Percentiles rank a stretch among this genome's conserved stretches.
Conservation (phyloP, 2,888 invertebrate species). For the Eilema griseolum region DNA sequence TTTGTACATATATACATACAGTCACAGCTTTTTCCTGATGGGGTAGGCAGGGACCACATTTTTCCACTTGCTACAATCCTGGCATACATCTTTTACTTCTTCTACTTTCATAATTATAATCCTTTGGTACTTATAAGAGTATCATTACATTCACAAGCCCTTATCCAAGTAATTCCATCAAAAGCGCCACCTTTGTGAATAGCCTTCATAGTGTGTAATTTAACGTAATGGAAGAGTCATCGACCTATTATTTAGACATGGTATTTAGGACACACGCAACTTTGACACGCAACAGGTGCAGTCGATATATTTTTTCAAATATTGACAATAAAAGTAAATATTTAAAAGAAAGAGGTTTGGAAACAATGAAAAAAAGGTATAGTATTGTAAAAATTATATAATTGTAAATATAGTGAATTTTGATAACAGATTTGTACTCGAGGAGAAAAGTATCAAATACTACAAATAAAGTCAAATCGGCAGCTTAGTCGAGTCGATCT, state of each 20-base stretch:
- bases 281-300: constrained; percentile 57
- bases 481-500: too few species aligned
- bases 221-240: constrained; percentile 44
- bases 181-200: constrained; percentile 36
- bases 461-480: too few species aligned
- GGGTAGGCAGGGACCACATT: too few species aligned
- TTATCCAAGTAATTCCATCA: constrained; percentile 32
- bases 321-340: not conserved
- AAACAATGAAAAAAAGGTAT: not conserved
- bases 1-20: too few species aligned
- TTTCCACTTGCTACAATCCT: too few species aligned
- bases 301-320: constrained; percentile 17
- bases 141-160: not conserved
- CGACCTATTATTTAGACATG: constrained; percentile 43
- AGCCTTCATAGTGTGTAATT: constrained; percentile 43
- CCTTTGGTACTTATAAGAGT: too few species aligned
- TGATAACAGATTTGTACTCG: not conserved
- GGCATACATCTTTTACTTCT: too few species aligned
- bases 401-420: not conserved
- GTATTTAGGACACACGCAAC: constrained; percentile 45
- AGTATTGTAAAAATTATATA: not conserved
- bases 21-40: too few species aligned
- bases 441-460: not conserved
- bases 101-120: too few species aligned
- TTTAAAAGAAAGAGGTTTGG: not conserved